Evolutionary conservation across 2,888 invertebrate genomes (phyloP).

Genomic region (Cheilosia impressa): DNA sequence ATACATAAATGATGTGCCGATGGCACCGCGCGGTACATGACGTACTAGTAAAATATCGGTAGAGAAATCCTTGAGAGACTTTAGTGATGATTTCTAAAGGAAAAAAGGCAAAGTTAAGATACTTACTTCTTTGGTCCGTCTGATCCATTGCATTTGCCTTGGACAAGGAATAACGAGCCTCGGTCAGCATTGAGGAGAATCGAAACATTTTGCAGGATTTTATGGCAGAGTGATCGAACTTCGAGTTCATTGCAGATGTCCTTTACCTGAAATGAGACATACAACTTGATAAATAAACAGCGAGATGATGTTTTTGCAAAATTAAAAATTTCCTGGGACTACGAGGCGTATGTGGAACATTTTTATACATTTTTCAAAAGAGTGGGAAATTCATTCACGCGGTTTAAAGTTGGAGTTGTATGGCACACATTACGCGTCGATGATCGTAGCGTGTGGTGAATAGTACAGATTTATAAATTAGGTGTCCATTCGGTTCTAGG

Average conservation of each 20-base stretch:
- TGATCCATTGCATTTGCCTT: conserved; percentile 86
- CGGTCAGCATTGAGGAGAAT: conserved; percentile 95
- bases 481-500: too few relatives aligned
- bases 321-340: too few relatives aligned
- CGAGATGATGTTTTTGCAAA: neutral
- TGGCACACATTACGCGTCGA: too few relatives aligned
- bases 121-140: conserved; percentile 84
- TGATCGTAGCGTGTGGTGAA: too few relatives aligned
- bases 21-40: neutral
- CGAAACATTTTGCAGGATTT: conserved; percentile 97
- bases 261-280: conserved; percentile 87
- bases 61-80: too few relatives aligned
- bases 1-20: neutral
- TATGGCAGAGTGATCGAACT: conserved; percentile 96
- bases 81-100: too few relatives aligned
- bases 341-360: too few relatives aligned
- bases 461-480: too few relatives aligned
- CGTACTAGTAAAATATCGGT: neutral
- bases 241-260: conserved; percentile 98
- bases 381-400: too few relatives aligned
- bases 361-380: too few relatives aligned
- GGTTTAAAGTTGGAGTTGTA: too few relatives aligned
- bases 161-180: conserved; percentile 95
- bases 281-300: neutral
- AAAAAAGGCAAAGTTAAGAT: neutral